Percentiles rank a stretch among this genome's conserved stretches.
Evolutionary conservation across 2,113 vertebrate genomes (phyloP).

Genomic region (Laticauda colubrina): DNA sequence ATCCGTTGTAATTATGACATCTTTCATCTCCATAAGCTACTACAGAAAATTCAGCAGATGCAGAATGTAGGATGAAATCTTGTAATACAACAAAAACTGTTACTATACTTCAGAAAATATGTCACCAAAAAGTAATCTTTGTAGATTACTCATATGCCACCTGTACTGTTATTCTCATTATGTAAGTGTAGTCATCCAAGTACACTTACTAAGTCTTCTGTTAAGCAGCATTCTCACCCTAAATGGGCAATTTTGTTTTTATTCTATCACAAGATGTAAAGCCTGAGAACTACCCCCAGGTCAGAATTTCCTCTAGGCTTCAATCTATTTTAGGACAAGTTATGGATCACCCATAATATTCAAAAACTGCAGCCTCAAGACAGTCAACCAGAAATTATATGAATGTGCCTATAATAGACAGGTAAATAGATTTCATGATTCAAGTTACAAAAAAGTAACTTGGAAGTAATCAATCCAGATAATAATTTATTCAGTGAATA

Average conservation of each 20-base stretch:
- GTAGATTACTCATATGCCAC: background rate
- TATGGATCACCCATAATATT: background rate
- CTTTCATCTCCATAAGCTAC: background rate
- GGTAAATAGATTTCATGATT: background rate
- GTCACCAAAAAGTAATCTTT: background rate
- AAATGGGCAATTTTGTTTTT: background rate
- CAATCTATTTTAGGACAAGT: background rate
- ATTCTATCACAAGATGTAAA: background rate
- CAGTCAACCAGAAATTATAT: background rate
- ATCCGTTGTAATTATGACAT: background rate
- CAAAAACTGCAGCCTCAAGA: background rate
- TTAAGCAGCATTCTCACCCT: background rate
- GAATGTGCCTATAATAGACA: background rate
- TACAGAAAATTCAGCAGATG: background rate
- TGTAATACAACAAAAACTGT: background rate
- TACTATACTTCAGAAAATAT: background rate
- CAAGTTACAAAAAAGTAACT: background rate
- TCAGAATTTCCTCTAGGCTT: background rate
- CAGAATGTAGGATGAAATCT: background rate
- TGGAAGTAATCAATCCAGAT: background rate
- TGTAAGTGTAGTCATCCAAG: background rate
- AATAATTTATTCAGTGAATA: background rate
- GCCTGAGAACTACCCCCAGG: background rate
- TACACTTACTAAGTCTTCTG: background rate
- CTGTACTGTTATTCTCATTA: background rate